Percentiles rank a stretch among this genome's conserved stretches.
phyloP scores from a whole-genome alignment of 2,113 vertebrate genomes.

The Tamias sibiricus region DNA sequence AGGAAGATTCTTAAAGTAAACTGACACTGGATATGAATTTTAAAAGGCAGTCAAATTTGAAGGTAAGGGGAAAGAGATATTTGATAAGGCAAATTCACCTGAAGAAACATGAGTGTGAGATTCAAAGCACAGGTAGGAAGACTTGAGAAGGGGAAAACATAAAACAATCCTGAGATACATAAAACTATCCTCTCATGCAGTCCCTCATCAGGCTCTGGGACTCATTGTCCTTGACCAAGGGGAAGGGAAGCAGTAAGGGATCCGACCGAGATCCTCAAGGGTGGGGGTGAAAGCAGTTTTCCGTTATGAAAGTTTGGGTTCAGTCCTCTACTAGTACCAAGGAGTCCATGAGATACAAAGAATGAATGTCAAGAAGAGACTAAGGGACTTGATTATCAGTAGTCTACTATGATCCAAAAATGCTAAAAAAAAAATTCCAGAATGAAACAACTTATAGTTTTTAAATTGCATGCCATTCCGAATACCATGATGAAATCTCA shows the following conservation, averaged over 20 bases:
- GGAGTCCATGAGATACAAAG: background rate
- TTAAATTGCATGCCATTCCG: background rate
- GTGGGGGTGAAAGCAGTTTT: background rate
- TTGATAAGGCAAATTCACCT: background rate
- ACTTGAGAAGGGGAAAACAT: background rate
- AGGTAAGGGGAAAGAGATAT: background rate
- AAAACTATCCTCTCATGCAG: background rate
- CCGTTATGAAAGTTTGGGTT: background rate
- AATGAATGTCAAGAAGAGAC: background rate
- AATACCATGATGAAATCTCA: background rate
- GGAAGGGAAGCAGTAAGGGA: too few species aligned
- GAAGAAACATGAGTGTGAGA: background rate
- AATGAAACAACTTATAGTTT: background rate
- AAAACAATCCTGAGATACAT: fast-evolving
- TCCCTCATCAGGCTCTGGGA: background rate
- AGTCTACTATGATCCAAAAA: background rate
- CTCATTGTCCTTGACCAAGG: too few species aligned
- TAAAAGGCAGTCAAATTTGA: background rate
- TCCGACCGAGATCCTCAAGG: background rate
- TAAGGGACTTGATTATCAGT: background rate
- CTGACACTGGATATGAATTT: background rate
- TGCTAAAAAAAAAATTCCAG: background rate
- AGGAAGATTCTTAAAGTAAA: background rate
- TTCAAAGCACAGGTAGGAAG: background rate
- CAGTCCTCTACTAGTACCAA: background rate